Percentiles rank a stretch among this genome's conserved stretches.
Evolutionary conservation across 2,888 invertebrate species (phyloP).

Genomic region (Fragum fragum): DNA sequence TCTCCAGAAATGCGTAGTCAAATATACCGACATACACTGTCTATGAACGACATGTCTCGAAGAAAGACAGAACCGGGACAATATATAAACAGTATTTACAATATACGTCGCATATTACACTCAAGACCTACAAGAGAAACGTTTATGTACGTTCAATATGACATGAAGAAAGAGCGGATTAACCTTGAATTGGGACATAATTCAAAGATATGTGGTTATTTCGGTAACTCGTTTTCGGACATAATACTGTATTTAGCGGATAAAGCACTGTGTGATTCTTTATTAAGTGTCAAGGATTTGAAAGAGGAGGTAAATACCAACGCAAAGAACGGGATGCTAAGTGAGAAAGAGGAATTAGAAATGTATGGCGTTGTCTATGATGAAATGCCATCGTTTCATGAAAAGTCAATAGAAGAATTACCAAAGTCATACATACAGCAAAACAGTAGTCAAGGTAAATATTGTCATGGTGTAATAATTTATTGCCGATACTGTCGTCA

Average conservation of each 20-base stretch:
- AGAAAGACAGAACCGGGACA: not conserved
- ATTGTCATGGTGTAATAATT: too few relatives aligned
- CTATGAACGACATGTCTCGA: conserved; percentile 21
- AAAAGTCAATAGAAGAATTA: not conserved
- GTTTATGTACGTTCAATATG: conserved; percentile 15
- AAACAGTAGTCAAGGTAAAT: too few relatives aligned
- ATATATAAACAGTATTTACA: not conserved
- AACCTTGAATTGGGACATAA: conserved; percentile 16
- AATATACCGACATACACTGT: conserved; percentile 5
- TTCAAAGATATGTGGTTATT: conserved; percentile 18
- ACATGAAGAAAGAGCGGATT: conserved; percentile 2
- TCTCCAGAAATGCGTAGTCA: not conserved
- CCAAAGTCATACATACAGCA: too few relatives aligned
- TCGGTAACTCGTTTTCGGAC: not conserved
- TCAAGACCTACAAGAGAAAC: conserved; percentile 14
- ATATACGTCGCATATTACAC: not conserved
- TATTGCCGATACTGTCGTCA: too few relatives aligned
- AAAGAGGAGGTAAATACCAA: not conserved
- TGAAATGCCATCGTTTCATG: not conserved
- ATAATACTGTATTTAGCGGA: not conserved
- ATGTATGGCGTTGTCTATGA: not conserved
- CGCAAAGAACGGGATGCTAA: not conserved
- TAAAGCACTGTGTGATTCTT: not conserved
- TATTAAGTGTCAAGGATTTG: not conserved
- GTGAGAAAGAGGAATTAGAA: not conserved